phyloP scores from a whole-genome alignment of 2,888 invertebrate species.

The Mantis religiosa region DNA sequence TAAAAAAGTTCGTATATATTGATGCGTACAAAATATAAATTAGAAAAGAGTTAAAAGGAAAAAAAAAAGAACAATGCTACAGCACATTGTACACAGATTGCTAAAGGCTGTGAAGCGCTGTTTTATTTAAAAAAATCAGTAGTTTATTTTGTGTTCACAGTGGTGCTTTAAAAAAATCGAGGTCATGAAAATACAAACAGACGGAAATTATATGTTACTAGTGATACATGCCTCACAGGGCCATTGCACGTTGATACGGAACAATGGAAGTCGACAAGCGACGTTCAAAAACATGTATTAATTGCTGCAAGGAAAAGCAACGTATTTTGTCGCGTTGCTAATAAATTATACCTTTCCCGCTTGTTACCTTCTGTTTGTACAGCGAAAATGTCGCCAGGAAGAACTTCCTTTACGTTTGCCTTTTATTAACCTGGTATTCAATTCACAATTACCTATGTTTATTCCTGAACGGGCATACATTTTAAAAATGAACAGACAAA shows the following conservation, averaged over 20 bases:
- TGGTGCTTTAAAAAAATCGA: neutral
- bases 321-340: neutral
- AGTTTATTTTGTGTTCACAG: neutral
- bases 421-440: no score
- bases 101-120: neutral
- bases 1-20: no score
- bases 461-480: no score
- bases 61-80: neutral
- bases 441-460: no score
- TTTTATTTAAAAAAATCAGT: neutral
- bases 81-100: neutral
- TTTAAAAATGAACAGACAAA: no score
- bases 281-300: neutral
- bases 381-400: no score
- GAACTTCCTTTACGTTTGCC: no score
- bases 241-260: neutral
- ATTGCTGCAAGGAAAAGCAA: neutral
- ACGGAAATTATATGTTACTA: neutral
- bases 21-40: neutral
- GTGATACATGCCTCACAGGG: neutral
- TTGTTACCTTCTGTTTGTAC: no score
- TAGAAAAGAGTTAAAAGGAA: neutral
- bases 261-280: neutral
- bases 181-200: neutral
- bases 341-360: neutral